Conservation (phyloP, 2,113 vertebrate genomes). For the Misgurnus anguillicaudatus region DNA sequence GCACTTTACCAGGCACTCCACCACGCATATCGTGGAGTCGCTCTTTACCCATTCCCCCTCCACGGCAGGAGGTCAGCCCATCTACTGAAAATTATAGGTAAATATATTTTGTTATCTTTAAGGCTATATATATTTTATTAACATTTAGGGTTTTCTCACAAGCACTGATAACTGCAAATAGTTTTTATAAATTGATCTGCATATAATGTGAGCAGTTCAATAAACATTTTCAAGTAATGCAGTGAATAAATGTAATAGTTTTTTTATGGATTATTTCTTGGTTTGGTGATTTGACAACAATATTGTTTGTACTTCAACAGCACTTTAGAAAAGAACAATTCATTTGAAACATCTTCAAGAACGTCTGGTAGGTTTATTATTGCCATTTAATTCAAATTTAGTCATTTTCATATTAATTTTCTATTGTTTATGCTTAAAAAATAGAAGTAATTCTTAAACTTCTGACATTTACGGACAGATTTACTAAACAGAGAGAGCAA, state of each 20-base stretch:
- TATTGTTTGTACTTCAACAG: constrained; percentile 59
- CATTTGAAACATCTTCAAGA: constrained; percentile 62
- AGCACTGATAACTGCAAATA: too few species aligned
- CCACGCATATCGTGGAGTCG: constrained; percentile 54
- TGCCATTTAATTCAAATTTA: not conserved
- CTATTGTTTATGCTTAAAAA: too few species aligned
- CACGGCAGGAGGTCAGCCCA: constrained; percentile 57
- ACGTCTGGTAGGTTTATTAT: constrained; percentile 62
- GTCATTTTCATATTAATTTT: not conserved
- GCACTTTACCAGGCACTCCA: constrained; percentile 63
- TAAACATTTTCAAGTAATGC: too few species aligned
- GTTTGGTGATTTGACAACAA: not conserved
- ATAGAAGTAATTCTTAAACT: too few species aligned
- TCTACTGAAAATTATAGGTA: constrained; percentile 69
- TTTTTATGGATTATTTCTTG: not conserved
- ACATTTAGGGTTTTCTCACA: too few species aligned
- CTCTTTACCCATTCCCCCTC: constrained; percentile 54
- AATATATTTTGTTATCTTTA: not conserved
- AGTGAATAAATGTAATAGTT: not conserved
- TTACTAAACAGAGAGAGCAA: too few species aligned
- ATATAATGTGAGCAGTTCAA: too few species aligned
- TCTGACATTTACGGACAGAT: too few species aligned
- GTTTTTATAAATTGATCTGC: too few species aligned
- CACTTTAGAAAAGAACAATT: constrained; percentile 68
- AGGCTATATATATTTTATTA: too few species aligned